Base-by-base conservation (phyloP, 2,113 vertebrate genomes). In the Coryphaenoides rupestris region DNA sequence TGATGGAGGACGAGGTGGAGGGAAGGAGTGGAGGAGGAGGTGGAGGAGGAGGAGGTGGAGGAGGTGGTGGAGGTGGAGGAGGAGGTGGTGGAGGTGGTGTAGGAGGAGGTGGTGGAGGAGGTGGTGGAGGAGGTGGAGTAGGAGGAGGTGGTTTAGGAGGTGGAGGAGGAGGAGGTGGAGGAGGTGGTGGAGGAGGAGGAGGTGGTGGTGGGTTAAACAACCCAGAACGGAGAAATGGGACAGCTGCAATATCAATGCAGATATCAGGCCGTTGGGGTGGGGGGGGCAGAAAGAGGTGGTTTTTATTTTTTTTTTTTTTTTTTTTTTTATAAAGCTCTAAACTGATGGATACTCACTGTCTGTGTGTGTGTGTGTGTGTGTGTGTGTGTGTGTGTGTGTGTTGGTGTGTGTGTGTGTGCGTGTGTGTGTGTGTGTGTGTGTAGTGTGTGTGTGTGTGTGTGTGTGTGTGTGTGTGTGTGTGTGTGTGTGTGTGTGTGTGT, bases 201-300 rank as follows among this genome's bases (percentile, higher is more conserved):
- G n/a, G 19, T 21, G 19, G 3, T 66, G 66, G 77, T 83, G 84
- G 87, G 85, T 88, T 88, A 85, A 84, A 80, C 62, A 82, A 72
- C 79, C 80, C 28, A 66, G 70, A 80, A 79, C 68, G 63, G 64
- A 60, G 63, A 66, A 60, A 15, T 19, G 65, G 77, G n/a, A n/a
- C 60, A 74, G 19, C 71, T 62, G 63, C 60, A 57, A 67, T 61
- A 80, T 58, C 45, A 46, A 62, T 3, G 21, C 19, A 33, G 22
- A 69, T 70, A 73, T 59, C 26, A n/a, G n/a, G n/a, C n/a, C n/a
- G n/a, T n/a, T n/a, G n/a, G n/a, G n/a, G n/a, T n/a, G n/a, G n/a
- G n/a, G 55, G 2, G 58, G 10, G 65, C 55, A 70, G 76, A 71
- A 65, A 74, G 60, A 47, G 23, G 21, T 33, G 71, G 3, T 49